phyloP scores from a whole-genome alignment of 2,113 vertebrate species.

The Oxyruncus cristatus region DNA sequence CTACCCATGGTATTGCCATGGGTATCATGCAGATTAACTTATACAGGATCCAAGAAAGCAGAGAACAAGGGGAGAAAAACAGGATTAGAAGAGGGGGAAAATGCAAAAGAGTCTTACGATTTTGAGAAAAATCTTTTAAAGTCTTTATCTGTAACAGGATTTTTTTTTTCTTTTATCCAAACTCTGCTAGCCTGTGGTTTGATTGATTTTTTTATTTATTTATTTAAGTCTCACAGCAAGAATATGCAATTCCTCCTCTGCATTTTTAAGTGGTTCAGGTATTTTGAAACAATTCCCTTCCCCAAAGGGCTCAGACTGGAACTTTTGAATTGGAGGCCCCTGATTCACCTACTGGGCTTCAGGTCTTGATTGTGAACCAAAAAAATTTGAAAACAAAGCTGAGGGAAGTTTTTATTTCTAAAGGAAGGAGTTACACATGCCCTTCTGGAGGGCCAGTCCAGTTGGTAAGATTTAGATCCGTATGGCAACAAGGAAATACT shows the following conservation, averaged over 20 bases:
- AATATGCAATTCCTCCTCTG: background rate
- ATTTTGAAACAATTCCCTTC: background rate
- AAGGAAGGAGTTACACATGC: background rate
- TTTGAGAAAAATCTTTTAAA: conserved; percentile 25
- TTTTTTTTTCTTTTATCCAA: conserved; percentile 11
- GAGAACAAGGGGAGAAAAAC: conserved; percentile 38
- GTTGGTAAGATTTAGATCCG: background rate
- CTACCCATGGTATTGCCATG: background rate
- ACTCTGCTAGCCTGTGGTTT: background rate
- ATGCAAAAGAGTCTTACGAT: background rate
- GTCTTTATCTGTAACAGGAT: conserved; percentile 25
- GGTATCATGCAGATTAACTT: background rate
- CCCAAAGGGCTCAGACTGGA: background rate
- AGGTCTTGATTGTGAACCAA: background rate
- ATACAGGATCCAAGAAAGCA: background rate
- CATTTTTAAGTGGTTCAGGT: background rate
- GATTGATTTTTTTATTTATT: background rate
- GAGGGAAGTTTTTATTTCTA: background rate
- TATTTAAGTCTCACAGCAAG: background rate
- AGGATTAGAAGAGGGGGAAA: conserved; percentile 1
- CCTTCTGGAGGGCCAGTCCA: background rate
- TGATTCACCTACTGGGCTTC: background rate
- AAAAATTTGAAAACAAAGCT: background rate
- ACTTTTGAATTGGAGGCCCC: background rate
- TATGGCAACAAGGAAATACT: background rate